Evolutionary conservation across 2,113 vertebrate genomes (phyloP).

Genomic region (Lepisosteus osseus): DNA sequence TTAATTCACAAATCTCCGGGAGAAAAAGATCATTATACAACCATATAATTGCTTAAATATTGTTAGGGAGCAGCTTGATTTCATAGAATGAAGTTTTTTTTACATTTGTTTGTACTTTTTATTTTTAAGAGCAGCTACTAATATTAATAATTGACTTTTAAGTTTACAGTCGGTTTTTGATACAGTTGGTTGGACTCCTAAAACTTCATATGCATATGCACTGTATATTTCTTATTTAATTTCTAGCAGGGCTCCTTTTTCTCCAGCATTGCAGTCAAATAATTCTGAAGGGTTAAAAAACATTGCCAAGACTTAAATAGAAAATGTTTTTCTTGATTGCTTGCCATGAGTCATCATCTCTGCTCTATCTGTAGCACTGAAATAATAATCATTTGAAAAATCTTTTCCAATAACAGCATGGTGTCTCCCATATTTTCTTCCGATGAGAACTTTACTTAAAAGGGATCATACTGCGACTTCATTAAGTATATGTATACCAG

Average conservation of each 20-base stretch:
- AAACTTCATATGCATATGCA: too few species aligned
- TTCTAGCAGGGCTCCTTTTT: too few species aligned
- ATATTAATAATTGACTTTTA: too few species aligned
- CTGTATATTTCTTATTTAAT: too few species aligned
- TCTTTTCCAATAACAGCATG: constrained; percentile 6
- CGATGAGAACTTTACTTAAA: neutral
- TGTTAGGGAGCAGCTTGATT: neutral
- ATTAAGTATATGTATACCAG: constrained; percentile 10
- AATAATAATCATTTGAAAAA: neutral
- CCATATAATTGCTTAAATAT: constrained; percentile 10
- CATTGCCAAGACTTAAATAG: neutral
- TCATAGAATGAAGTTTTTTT: neutral
- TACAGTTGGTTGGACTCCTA: too few species aligned
- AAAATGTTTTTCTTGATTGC: neutral
- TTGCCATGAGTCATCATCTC: constrained; percentile 1
- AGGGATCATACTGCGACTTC: neutral
- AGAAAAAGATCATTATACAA: neutral
- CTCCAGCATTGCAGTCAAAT: too few species aligned
- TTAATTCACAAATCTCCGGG: constrained; percentile 17
- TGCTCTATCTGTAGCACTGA: neutral
- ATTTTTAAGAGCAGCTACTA: too few species aligned
- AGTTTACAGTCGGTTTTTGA: too few species aligned
- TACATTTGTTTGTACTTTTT: too few species aligned
- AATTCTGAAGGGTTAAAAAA: neutral
- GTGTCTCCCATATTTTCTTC: neutral